Percentiles rank a stretch among this genome's conserved stretches.
phyloP scores from a whole-genome alignment of 2,113 vertebrate genomes.

The Aviceda subcristata region DNA sequence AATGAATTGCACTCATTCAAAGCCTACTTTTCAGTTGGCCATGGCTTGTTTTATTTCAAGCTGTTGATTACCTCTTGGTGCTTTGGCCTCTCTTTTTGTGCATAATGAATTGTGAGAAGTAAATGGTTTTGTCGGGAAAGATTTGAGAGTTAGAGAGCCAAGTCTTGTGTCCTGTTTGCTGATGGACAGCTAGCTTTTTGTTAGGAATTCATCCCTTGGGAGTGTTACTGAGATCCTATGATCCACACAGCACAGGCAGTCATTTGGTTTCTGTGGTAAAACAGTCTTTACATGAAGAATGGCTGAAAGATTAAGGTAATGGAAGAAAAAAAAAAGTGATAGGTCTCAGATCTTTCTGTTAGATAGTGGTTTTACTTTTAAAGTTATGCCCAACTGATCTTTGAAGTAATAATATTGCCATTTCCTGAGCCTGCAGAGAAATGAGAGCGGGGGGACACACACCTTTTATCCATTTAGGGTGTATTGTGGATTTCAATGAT shows the following conservation, averaged over 20 bases:
- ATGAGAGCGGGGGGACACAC: too few species aligned
- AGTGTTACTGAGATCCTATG: not conserved
- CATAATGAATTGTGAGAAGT: not conserved
- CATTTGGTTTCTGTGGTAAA: not conserved
- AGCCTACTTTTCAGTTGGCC: not conserved
- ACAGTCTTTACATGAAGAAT: not conserved
- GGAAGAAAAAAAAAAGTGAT: not conserved
- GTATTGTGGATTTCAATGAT: not conserved
- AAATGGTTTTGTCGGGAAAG: not conserved
- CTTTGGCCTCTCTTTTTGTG: not conserved
- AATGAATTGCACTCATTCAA: not conserved
- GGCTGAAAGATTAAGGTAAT: not conserved
- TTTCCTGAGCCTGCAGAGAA: not conserved
- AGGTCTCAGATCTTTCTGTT: not conserved
- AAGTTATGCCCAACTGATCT: not conserved
- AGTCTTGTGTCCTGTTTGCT: not conserved
- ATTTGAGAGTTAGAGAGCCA: not conserved
- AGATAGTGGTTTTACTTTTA: not conserved
- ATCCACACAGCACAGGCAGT: not conserved
- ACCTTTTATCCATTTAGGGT: not conserved
- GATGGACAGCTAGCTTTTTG: not conserved
- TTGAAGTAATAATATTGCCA: not conserved
- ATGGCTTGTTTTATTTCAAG: not conserved
- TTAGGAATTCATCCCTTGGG: not conserved
- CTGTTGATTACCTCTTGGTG: not conserved